phyloP scores from a whole-genome alignment of 2,113 vertebrate genomes.

The Synchiropus splendidus region DNA sequence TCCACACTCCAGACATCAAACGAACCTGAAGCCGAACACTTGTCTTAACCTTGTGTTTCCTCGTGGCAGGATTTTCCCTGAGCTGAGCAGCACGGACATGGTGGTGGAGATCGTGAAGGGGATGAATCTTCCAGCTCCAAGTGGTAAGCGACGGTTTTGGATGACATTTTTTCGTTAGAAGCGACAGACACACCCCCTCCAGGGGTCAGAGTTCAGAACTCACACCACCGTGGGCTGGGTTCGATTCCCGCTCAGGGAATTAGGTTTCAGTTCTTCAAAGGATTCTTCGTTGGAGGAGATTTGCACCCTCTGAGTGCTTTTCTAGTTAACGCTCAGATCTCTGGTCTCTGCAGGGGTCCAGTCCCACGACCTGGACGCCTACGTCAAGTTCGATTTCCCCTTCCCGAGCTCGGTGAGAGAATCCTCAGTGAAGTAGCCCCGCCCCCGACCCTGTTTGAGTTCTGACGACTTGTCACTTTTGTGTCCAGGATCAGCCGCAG shows the following conservation, averaged over 20 bases:
- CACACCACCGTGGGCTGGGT: not conserved
- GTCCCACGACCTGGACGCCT: slow-evolving; percentile 81
- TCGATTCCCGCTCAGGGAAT: too few species aligned
- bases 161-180: not conserved
- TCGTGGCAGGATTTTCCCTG: slow-evolving; percentile 84
- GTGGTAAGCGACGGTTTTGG: slow-evolving; percentile 62
- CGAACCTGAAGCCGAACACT: not conserved
- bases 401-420: slow-evolving; percentile 87
- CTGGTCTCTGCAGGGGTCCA: slow-evolving; percentile 70
- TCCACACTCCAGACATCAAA: not conserved
- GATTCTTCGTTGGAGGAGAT: too few species aligned
- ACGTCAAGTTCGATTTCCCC: slow-evolving; percentile 90
- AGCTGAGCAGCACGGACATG: slow-evolving; percentile 95
- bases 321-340: too few species aligned
- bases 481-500: slow-evolving; percentile 83
- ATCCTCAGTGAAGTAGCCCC: too few species aligned
- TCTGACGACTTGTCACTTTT: not conserved
- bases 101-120: slow-evolving; percentile 83
- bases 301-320: too few species aligned
- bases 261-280: not conserved
- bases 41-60: not conserved
- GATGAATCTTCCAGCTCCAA: slow-evolving; percentile 89
- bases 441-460: not conserved
- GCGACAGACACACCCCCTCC: not conserved
- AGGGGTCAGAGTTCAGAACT: too few species aligned